Conservation (phyloP, 2,888 invertebrate species). For the Diplolepis rosae region DNA sequence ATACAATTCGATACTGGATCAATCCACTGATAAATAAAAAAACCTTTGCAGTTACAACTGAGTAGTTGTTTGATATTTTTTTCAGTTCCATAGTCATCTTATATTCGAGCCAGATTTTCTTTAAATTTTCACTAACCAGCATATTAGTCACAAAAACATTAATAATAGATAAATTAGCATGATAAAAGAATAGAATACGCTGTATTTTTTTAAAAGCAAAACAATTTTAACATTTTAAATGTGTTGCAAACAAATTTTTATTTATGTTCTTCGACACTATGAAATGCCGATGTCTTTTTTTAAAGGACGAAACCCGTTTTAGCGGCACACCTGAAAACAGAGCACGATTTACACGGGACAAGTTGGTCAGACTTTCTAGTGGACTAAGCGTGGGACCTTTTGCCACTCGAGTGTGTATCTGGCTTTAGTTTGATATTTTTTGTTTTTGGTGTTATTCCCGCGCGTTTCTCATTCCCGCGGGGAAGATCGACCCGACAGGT, state of each 20-base stretch:
- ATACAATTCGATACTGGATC: no score
- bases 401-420: conserved; percentile 21
- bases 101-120: no score
- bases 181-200: no score
- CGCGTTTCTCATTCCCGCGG: conserved; percentile 31
- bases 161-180: no score
- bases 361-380: conserved; percentile 29
- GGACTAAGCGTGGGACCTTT: conserved; percentile 30
- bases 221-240: no score
- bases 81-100: no score
- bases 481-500: conserved; percentile 29
- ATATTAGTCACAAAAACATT: no score
- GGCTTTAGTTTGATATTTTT: conserved; percentile 29
- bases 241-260: conserved; percentile 26
- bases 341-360: conserved; percentile 29
- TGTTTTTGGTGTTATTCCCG: conserved; percentile 26
- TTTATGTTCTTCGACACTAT: neutral
- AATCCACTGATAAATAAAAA: no score
- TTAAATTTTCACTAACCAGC: no score
- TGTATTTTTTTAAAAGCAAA: no score
- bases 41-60: no score
- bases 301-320: conserved; percentile 28
- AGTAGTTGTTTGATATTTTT: no score
- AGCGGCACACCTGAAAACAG: conserved; percentile 29
- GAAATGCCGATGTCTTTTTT: conserved; percentile 22